Evolutionary conservation across 2,113 vertebrate species (phyloP), one percentile per base, ranked within the genome.

Genomic region (Anoura caudifer): DNA sequence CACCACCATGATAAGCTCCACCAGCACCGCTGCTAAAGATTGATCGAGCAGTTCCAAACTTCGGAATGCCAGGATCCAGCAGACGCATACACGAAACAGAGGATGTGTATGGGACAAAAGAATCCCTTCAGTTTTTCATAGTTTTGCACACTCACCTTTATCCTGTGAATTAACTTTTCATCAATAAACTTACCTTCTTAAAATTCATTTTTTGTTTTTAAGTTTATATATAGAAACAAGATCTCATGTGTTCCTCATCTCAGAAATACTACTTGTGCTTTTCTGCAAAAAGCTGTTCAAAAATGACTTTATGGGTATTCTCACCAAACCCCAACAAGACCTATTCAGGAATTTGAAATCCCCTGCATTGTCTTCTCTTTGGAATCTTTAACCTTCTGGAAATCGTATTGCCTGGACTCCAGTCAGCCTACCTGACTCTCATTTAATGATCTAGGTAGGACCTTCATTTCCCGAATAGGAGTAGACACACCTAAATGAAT

Each of bases 391-490:
- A 43, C 9, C 41, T 63, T n/a, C 72, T 69, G 73, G 41, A n/a
- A 81, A 77, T 85, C 45, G 13, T 50, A 69, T 75, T 86, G 16
- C 86, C 80, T 52, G 9, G 14, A 85, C n/a, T 67, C 31, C 19
- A 22, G 59, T 73, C 47, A 97, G 45, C 8, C 24, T 81, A 26
- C 70, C n/a, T 93, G 77, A 1, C 14, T 87, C 65, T 90, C 65
- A 92, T 41, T 82, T 91, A n/a, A 70, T 70, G 61, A 90, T 31
- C 52, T 67, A 26, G 15, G 45, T 67, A 26, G 15, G 45, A 28
- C 28, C 9, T 88, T 94, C n/a, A 47, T 93, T 93, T 95, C 52
- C 73, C 93, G 79, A 83, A 63, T 13, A 88, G 20, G 20, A 85
- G 24, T 41, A 84, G 82, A 92, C 11, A 73, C 19, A 70, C 54